These are phyloP conservation scores for Virgularia gustaviana DNA, from an alignment of 92 coral and sea anemone species.

Conservation along the genomic window DNA sequence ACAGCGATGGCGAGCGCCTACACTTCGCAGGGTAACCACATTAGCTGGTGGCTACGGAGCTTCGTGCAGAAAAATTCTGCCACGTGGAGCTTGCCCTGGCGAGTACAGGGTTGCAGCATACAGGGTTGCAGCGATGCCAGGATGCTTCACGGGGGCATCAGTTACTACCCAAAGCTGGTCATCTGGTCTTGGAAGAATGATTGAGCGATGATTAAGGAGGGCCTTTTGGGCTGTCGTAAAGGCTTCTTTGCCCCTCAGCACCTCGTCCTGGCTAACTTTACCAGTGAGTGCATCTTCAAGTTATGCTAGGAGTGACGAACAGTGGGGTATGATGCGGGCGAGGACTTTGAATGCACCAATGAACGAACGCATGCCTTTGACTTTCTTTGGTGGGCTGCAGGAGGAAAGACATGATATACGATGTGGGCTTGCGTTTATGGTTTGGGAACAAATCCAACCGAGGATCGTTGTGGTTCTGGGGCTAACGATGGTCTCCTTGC, in stretches of 20 bases:
- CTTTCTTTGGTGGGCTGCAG: constrained; percentile 47
- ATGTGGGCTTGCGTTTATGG: constrained; percentile 52
- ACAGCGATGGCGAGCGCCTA: constrained; percentile 53
- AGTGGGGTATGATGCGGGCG: constrained; percentile 51
- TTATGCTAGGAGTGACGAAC: constrained; percentile 47
- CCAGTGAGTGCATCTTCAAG: constrained; percentile 57
- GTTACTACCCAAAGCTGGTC: constrained; percentile 65
- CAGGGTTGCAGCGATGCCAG: constrained; percentile 60
- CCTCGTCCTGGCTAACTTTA: constrained; percentile 40
- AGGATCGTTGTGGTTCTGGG: too few relatives aligned
- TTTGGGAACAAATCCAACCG: constrained; percentile 12
- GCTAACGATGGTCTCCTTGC: too few relatives aligned
- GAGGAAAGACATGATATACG: constrained; percentile 51
- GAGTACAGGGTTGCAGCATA: constrained; percentile 31
- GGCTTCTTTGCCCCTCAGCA: constrained; percentile 34
- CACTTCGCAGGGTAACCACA: constrained; percentile 57
- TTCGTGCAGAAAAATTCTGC: constrained; percentile 55
- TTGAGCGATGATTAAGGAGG: constrained; percentile 41
- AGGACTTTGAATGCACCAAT: constrained; percentile 56
- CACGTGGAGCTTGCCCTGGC: constrained; percentile 27
- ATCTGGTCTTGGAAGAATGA: constrained; percentile 57
- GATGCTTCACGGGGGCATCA: constrained; percentile 54
- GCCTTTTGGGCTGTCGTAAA: constrained; percentile 49
- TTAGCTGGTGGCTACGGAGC: constrained; percentile 42
- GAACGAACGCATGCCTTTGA: constrained; percentile 46